Evolutionary conservation across 2,888 invertebrate genomes (phyloP).

Genomic region (Chrysopilus asiliformis): DNA sequence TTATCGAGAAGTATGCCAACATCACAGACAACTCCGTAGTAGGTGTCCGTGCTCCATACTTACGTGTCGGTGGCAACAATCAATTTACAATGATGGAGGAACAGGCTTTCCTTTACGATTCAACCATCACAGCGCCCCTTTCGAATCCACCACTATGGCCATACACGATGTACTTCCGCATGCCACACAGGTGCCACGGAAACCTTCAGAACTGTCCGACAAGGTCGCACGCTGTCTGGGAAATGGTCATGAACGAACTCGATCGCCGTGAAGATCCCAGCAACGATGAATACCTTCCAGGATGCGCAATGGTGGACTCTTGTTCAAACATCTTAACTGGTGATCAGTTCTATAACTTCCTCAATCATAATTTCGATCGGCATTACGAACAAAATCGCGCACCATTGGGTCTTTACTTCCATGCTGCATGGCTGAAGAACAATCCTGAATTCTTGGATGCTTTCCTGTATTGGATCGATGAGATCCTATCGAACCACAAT

Average conservation of each 20-base stretch:
- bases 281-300: constrained; percentile 79
- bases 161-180: constrained; percentile 94
- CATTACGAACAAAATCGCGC: constrained; percentile 85
- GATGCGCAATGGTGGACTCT: constrained; percentile 90
- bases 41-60: constrained; percentile 78
- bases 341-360: constrained; percentile 88
- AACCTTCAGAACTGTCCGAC: constrained; percentile 85
- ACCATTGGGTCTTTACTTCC: constrained; percentile 81
- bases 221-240: constrained; percentile 87
- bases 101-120: constrained; percentile 88
- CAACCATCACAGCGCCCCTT: constrained; percentile 83
- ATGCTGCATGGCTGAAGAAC: constrained; percentile 86
- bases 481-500: constrained; percentile 67
- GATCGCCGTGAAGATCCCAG: constrained; percentile 82
- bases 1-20: constrained; percentile 79
- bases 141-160: constrained; percentile 93
- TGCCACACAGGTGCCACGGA: constrained; percentile 89
- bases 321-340: constrained; percentile 85
- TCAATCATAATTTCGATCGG: constrained; percentile 85
- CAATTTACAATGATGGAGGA: constrained; percentile 98
- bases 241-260: constrained; percentile 90
- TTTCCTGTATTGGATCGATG: constrained; percentile 88
- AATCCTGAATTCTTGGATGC: constrained; percentile 86
- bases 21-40: constrained; percentile 84
- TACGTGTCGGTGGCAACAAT: constrained; percentile 86